Conservation (phyloP, 2,797 vertebrate genomes). For the Synanceia verrucosa region DNA sequence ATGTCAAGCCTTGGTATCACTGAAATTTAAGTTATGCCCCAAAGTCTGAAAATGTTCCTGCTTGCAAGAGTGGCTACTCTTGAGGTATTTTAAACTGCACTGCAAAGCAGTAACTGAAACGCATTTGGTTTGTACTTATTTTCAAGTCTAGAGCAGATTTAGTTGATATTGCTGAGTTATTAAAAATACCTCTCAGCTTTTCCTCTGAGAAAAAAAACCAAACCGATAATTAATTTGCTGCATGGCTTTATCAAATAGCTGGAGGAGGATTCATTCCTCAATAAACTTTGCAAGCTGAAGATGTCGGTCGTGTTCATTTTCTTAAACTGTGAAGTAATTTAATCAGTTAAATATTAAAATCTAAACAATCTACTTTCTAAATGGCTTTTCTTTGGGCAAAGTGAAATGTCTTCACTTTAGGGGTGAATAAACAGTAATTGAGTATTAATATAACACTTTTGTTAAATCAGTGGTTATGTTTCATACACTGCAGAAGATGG, state of each 20-base stretch:
- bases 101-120: not conserved
- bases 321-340: constrained; percentile 28
- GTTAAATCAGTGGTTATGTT: not conserved
- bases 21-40: constrained; percentile 6
- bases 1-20: constrained; percentile 5
- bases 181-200: constrained; percentile 18
- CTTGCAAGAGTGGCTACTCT: not conserved
- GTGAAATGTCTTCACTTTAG: constrained; percentile 1
- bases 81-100: not conserved
- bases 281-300: constrained; percentile 19
- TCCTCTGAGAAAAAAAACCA: constrained; percentile 20
- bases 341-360: constrained; percentile 49
- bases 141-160: not conserved
- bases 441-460: not conserved
- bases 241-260: constrained; percentile 21
- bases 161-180: not conserved
- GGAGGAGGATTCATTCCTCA: constrained; percentile 10
- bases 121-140: not conserved
- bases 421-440: not conserved
- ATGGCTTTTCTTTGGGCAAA: constrained; percentile 16
- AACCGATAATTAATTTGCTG: constrained; percentile 27
- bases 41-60: constrained; percentile 1
- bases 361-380: not conserved
- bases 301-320: constrained; percentile 13
- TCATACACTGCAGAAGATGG: not conserved